Conservation (phyloP, 2,888 invertebrate genomes). For the Lucinisca nassula region DNA sequence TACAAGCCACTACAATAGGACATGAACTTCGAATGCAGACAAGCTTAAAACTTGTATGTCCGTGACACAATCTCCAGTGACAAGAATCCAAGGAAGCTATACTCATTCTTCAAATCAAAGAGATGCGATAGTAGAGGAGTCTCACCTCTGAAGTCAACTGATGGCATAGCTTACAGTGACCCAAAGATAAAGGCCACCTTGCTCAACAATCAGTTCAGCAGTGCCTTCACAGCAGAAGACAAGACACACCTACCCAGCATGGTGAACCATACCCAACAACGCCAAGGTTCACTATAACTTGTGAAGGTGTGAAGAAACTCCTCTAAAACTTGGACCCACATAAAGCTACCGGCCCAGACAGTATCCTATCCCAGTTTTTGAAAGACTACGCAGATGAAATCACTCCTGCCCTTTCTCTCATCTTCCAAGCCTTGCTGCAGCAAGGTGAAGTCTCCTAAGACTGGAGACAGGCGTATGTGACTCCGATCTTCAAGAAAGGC, state of each 20-base stretch:
- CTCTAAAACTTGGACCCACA: too few species aligned
- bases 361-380: too few species aligned
- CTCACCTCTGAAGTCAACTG: too few species aligned
- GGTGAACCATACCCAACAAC: neutral
- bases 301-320: neutral
- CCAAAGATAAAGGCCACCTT: neutral
- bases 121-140: neutral
- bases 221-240: neutral
- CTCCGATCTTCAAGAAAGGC: too few species aligned
- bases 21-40: neutral
- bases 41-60: neutral
- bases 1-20: neutral
- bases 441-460: too few species aligned
- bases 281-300: neutral
- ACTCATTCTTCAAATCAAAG: neutral
- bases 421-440: too few species aligned
- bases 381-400: too few species aligned
- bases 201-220: neutral
- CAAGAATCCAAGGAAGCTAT: neutral
- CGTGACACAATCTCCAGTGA: neutral
- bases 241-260: neutral
- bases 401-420: too few species aligned
- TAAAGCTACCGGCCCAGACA: too few species aligned
- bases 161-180: neutral
- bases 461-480: too few species aligned